These are phyloP conservation scores for Metacarcinus magister DNA, from an alignment of 2,888 invertebrate species.

Conservation along the genomic window DNA sequence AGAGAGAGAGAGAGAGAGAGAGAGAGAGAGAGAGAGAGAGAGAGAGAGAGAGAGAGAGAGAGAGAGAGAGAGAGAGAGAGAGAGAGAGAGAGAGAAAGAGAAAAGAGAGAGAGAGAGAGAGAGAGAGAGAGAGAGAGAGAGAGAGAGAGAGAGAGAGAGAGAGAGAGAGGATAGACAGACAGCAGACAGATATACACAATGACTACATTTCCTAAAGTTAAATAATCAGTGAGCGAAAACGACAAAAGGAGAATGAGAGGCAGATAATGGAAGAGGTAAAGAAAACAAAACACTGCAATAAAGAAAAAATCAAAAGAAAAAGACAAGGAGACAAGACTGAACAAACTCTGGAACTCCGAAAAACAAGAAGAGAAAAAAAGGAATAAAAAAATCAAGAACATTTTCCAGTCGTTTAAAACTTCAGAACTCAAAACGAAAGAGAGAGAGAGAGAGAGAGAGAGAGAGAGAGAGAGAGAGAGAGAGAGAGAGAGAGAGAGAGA, in stretches of 20 bases:
- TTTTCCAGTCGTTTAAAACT: neutral
- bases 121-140: neutral
- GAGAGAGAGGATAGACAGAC: too few relatives aligned
- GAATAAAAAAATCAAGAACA: neutral
- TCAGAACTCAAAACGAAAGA: neutral
- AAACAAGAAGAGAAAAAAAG: neutral
- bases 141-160: neutral
- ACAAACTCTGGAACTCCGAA: neutral
- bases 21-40: neutral
- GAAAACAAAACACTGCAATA: neutral
- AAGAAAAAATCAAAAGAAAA: neutral
- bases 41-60: constrained; percentile 44
- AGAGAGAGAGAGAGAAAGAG: neutral
- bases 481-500: neutral
- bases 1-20: constrained; percentile 2
- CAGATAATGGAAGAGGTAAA: too few relatives aligned
- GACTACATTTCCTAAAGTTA: too few relatives aligned
- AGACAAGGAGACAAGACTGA: neutral
- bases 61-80: constrained; percentile 29
- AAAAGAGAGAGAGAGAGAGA: too few relatives aligned
- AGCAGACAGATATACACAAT: too few relatives aligned
- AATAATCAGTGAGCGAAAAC: too few relatives aligned
- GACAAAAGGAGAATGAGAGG: neutral
- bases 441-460: neutral
- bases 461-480: too few relatives aligned